Evolutionary conservation across 2,797 vertebrate genomes (phyloP).

Genomic region (Premnoplex brunnescens): DNA sequence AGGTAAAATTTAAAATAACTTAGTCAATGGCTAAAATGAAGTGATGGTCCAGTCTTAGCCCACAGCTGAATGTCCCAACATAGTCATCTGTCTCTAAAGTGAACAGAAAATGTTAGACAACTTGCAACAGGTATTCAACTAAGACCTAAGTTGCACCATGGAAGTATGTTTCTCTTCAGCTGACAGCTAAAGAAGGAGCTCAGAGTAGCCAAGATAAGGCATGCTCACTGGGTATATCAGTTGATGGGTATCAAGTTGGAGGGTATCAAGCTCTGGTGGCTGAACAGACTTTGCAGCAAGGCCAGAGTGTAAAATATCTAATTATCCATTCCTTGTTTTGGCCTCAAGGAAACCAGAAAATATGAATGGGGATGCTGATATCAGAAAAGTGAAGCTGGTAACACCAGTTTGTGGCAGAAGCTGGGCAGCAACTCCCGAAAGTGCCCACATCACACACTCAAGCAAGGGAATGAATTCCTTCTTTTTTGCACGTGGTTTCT

Average conservation of each 20-base stretch:
- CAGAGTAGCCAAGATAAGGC: background rate
- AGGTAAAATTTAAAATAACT: background rate
- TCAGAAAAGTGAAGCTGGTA: background rate
- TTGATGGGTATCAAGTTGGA: background rate
- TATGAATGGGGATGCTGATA: background rate
- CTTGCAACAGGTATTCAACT: background rate
- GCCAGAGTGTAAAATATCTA: background rate
- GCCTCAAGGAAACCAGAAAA: background rate
- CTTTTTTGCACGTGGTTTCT: background rate
- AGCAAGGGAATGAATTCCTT: background rate
- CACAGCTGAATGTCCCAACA: background rate
- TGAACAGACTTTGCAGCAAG: background rate
- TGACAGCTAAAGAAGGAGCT: background rate
- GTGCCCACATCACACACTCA: background rate
- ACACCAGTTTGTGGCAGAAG: background rate
- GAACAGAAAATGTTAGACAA: background rate
- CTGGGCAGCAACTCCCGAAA: background rate
- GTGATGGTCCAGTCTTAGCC: too few species aligned
- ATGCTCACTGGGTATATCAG: rapidly evolving
- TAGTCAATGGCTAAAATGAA: background rate
- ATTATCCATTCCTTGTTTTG: background rate
- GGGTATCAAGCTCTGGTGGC: background rate
- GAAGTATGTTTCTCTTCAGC: background rate
- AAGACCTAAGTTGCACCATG: background rate
- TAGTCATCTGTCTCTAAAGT: background rate